phyloP scores from a whole-genome alignment of 2,888 invertebrate genomes.

The Lordiphosa fenestrarum region DNA sequence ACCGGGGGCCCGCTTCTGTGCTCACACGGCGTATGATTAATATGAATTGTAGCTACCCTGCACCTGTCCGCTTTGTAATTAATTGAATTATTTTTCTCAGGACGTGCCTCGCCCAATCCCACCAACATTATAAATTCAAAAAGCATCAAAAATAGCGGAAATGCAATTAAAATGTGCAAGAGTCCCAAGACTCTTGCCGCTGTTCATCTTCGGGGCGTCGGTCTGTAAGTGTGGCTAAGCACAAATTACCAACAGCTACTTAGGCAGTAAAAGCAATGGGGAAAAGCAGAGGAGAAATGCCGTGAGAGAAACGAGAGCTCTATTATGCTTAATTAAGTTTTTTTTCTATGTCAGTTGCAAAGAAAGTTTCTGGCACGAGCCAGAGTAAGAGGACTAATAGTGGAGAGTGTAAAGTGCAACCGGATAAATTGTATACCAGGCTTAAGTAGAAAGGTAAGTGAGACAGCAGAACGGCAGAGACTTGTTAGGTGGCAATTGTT shows the following conservation, averaged over 20 bases:
- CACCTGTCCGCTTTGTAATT: conserved; percentile 69
- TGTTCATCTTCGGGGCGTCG: conserved; percentile 29
- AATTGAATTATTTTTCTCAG: conserved; percentile 69
- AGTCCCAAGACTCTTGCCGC: conserved; percentile 13
- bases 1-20: conserved; percentile 28
- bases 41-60: conserved; percentile 53
- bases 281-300: conserved; percentile 13
- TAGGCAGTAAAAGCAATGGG: conserved; percentile 24
- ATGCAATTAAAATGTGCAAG: conserved; percentile 68
- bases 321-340: conserved; percentile 72
- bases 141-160: conserved; percentile 71
- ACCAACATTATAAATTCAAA: conserved; percentile 63
- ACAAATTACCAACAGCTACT: conserved; percentile 71
- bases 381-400: not conserved
- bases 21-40: conserved; percentile 62
- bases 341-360: conserved; percentile 13
- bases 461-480: not conserved
- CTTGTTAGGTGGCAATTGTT: conserved; percentile 6
- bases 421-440: conserved; percentile 1
- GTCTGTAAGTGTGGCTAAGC: conserved; percentile 67
- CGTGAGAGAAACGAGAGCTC: conserved; percentile 30
- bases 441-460: conserved; percentile 3
- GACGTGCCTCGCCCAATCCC: conserved; percentile 48
- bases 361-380: conserved; percentile 13
- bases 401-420: conserved; percentile 2